These are phyloP conservation scores for Neuroscelio doddi DNA, from an alignment of 2,888 invertebrate genomes.

Conservation along the genomic window DNA sequence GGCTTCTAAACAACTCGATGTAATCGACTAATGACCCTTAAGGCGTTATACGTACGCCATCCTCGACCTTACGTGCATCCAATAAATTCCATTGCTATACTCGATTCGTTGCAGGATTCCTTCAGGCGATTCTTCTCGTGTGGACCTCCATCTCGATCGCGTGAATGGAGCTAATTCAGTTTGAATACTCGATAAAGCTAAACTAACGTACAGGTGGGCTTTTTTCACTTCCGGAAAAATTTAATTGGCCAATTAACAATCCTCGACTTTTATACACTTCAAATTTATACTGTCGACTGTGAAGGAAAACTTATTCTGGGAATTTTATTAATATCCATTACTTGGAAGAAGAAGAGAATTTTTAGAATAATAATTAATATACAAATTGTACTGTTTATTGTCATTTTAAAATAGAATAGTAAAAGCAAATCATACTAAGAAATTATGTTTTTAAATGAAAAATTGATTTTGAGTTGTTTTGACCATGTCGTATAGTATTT, in stretches of 20 bases:
- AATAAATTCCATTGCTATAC: constrained; percentile 38
- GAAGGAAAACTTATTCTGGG: not conserved
- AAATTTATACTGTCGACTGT: not conserved
- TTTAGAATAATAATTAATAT: no score
- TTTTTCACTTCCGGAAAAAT: constrained; percentile 34
- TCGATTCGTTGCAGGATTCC: constrained; percentile 31
- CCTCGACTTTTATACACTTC: not conserved
- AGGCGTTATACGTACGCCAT: constrained; percentile 24
- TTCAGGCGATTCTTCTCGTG: constrained; percentile 36
- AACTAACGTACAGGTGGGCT: constrained; percentile 27
- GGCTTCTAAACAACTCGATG: constrained; percentile 47
- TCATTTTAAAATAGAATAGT: no score
- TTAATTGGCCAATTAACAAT: constrained; percentile 35
- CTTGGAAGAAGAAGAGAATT: no score
- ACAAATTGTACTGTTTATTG: no score
- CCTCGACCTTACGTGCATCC: constrained; percentile 39
- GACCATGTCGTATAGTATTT: no score
- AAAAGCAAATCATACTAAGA: no score
- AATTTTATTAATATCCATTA: no score
- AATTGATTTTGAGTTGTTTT: no score
- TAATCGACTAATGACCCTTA: constrained; percentile 54
- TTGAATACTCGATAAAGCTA: constrained; percentile 28
- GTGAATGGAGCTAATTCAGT: constrained; percentile 40
- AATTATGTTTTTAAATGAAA: no score
- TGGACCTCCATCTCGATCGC: constrained; percentile 27